Conservation (phyloP, 2,797 vertebrate genomes). For the Delichon dasypus region DNA sequence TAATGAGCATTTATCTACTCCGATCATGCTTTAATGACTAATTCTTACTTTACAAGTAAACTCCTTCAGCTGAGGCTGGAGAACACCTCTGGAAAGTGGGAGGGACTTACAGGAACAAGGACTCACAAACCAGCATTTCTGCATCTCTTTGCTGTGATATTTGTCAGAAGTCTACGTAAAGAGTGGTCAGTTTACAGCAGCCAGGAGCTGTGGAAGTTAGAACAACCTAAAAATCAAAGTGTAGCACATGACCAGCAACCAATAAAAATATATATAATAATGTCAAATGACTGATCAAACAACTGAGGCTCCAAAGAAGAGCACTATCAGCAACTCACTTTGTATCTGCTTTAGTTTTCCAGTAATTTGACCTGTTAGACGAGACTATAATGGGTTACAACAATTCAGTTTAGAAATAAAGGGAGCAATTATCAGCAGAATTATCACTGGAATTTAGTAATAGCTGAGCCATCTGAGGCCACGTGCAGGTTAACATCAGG, state of each 20-base stretch:
- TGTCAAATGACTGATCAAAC: background rate
- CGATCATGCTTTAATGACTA: background rate
- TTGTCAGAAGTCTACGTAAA: background rate
- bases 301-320: background rate
- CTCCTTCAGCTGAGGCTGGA: background rate
- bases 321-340: background rate
- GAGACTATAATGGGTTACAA: conserved; percentile 11
- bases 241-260: background rate
- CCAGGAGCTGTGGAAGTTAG: background rate
- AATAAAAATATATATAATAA: background rate
- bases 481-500: background rate
- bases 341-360: background rate
- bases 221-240: background rate
- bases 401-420: conserved; percentile 16
- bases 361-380: background rate
- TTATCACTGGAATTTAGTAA: conserved; percentile 21
- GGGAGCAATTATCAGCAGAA: conserved; percentile 34
- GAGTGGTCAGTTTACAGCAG: background rate
- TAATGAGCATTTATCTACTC: background rate
- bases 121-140: background rate
- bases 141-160: background rate
- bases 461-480: background rate
- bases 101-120: background rate
- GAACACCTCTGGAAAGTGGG: background rate
- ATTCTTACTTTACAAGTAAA: background rate